phyloP scores from a whole-genome alignment of 1,140 invertebrate species.

The Apis cerana region DNA sequence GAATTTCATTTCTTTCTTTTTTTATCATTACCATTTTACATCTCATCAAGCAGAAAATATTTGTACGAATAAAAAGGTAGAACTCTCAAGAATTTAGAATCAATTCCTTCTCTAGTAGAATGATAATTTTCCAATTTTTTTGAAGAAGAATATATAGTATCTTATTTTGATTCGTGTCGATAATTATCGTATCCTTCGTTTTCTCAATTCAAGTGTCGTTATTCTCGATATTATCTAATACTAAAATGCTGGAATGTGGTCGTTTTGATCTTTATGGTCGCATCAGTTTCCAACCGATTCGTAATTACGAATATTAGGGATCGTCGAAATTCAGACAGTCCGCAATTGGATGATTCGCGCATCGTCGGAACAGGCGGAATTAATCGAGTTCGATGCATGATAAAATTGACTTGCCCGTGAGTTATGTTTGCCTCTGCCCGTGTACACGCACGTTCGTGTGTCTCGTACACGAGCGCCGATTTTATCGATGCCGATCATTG shows the following conservation, averaged over 20 bases:
- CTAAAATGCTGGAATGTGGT: background rate
- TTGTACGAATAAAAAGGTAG: too few species aligned
- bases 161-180: too few species aligned
- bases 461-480: background rate
- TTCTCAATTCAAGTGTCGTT: background rate
- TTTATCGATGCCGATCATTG: background rate
- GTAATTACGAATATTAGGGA: conserved; percentile 21
- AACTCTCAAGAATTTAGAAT: too few species aligned
- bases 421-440: background rate
- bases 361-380: background rate
- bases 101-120: background rate
- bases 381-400: conserved; percentile 12
- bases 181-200: too few species aligned
- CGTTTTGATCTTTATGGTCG: background rate
- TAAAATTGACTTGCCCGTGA: background rate
- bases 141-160: too few species aligned
- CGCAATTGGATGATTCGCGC: conserved; percentile 17
- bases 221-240: too few species aligned
- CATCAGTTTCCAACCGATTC: background rate
- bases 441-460: background rate
- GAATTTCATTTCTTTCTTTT: too few species aligned
- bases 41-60: too few species aligned
- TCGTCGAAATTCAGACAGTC: background rate
- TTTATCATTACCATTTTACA: background rate
- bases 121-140: too few species aligned